Base-by-base conservation (phyloP, 2,888 invertebrate species). In the Cistogaster globosa region DNA sequence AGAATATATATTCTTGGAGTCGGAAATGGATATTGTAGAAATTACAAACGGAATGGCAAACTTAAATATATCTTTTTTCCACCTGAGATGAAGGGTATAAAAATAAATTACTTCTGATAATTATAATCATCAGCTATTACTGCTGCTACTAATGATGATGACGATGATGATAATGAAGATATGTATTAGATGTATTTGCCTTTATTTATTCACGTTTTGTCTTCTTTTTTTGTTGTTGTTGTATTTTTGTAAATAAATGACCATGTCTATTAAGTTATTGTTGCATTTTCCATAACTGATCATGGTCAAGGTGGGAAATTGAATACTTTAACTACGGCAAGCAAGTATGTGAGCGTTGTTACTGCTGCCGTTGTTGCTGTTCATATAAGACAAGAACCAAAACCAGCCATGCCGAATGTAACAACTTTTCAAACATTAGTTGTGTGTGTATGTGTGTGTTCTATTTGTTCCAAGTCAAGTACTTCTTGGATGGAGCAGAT, bases 261-360 rank as follows among this genome's bases (percentile, higher is more conserved):
- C 82, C 82, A 82, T 82, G 82, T 71, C 68, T 68, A 81, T 81
- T 62, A 74, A 81, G 74, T 71, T 82, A 82, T 76, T 57, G 65
- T 82, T 65, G 69, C 71, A 71, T 76, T 76, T 58, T 65, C 82
- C 72, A 81, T 80, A 81, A 74, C 80, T 84, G 72, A 81, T 84
- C 72, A 81, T 82, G 85, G 82, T 69, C 85, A 84, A 84, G 84
- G 84, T 84, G 68, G 68, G 81, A 81, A 81, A 81, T 62, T 62
- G 60, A 38, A 81, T 81, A 81, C 74, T 63, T 69, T 63, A 62
- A 62, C 68, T 77, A 62, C 53, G 77, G 68, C 77, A 53, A 53
- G 11, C 68, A 62, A 42, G 38, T 60, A 26, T 26, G 3, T 32
- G 51, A 53, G 53, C 62, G 55, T 22, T 55, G 42, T 26, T 55